These are phyloP conservation scores for Rhynchotus rufescens DNA, from an alignment of 2,797 vertebrate genomes.

Conservation along the genomic window DNA sequence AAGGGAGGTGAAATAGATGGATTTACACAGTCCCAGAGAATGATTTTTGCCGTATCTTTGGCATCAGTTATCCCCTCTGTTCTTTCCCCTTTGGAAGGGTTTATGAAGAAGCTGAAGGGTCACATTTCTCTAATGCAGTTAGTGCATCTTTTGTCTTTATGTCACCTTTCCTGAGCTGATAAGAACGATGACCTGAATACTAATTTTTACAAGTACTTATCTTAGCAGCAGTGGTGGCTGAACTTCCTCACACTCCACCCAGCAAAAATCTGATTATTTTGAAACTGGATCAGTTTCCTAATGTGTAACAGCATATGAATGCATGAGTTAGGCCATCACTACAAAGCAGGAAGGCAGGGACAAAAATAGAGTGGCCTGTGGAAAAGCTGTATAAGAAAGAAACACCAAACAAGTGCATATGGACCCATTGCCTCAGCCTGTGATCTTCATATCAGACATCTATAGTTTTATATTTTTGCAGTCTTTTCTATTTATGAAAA, in stretches of 20 bases:
- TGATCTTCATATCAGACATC: not conserved
- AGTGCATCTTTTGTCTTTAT: not conserved
- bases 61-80: not conserved
- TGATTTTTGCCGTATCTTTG: not conserved
- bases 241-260: not conserved
- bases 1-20: not conserved
- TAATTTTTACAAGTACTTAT: not conserved
- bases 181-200: not conserved
- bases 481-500: not conserved
- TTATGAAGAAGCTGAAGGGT: not conserved
- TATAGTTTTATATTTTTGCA: not conserved
- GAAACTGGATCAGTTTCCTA: not conserved
- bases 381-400: not conserved
- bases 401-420: not conserved
- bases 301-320: not conserved
- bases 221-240: slow-evolving; percentile 1
- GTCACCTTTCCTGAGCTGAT: not conserved
- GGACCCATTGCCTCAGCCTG: not conserved
- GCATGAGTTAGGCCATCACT: not conserved
- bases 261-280: not conserved
- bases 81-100: not conserved
- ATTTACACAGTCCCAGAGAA: not conserved
- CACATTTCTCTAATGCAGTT: not conserved
- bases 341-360: not conserved
- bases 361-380: not conserved